phyloP scores from a whole-genome alignment of 2,797 vertebrate species.

The Cuniculus paca region DNA sequence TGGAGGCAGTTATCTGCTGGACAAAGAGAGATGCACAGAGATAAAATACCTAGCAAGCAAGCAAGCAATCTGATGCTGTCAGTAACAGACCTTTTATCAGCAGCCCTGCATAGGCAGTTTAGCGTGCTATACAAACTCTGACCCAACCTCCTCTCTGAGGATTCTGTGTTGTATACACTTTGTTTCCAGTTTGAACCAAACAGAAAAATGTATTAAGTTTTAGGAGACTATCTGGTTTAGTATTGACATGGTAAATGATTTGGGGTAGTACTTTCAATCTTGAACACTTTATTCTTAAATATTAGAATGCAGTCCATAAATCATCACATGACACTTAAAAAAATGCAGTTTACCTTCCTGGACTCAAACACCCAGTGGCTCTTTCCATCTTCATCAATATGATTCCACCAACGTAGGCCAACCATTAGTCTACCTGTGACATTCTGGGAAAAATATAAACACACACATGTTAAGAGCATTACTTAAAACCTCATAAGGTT shows the following conservation, averaged over 20 bases:
- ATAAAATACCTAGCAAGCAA: not conserved
- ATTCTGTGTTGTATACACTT: not conserved
- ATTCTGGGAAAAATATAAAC: slow-evolving; percentile 89
- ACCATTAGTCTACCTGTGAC: slow-evolving; percentile 97
- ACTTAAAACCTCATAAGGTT: not conserved
- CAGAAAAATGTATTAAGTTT: not conserved
- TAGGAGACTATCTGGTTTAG: slow-evolving; percentile 8
- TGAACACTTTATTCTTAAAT: not conserved
- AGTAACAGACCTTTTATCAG: not conserved
- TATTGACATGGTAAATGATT: not conserved
- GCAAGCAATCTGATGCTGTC: not conserved
- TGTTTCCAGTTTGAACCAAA: not conserved
- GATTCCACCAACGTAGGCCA: slow-evolving; percentile 98
- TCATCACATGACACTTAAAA: not conserved
- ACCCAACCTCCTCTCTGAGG: not conserved
- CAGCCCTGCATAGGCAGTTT: not conserved
- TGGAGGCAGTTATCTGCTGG: not conserved
- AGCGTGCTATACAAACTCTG: not conserved
- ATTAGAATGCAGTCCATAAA: not conserved
- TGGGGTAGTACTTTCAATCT: not conserved
- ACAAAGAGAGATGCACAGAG: not conserved
- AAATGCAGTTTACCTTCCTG: slow-evolving; percentile 91
- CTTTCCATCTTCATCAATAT: slow-evolving; percentile 97
- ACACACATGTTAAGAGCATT: slow-evolving; percentile 16
- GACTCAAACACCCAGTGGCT: slow-evolving; percentile 98